phyloP scores from a whole-genome alignment of 2,113 vertebrate genomes.

The Dipodomys spectabilis region DNA sequence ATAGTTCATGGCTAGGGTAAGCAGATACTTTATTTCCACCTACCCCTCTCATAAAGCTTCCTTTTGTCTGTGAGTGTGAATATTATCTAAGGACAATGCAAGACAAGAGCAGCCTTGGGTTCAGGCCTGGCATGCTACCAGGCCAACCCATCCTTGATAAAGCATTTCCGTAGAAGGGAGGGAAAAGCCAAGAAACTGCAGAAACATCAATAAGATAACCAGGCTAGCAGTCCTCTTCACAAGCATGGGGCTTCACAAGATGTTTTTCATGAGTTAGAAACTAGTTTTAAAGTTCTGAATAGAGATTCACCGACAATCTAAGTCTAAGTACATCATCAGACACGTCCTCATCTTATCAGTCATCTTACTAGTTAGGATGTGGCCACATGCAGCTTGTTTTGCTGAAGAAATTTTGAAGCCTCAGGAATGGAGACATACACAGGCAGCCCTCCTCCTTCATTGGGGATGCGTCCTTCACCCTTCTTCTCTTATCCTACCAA shows the following conservation, averaged over 20 bases:
- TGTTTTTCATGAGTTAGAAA: constrained; percentile 46
- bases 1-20: constrained; percentile 57
- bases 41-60: constrained; percentile 63
- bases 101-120: not conserved
- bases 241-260: not conserved
- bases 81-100: constrained; percentile 67
- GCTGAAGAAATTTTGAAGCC: constrained; percentile 23
- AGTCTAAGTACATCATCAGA: not conserved
- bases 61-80: constrained; percentile 58
- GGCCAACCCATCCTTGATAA: constrained; percentile 26
- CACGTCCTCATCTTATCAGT: constrained; percentile 21
- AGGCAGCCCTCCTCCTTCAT: not conserved
- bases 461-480: not conserved
- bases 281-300: constrained; percentile 49
- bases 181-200: constrained; percentile 64
- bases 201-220: constrained; percentile 53
- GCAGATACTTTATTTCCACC: constrained; percentile 56
- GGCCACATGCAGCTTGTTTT: constrained; percentile 42
- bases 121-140: constrained; percentile 51
- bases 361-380: not conserved
- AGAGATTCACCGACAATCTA: not conserved
- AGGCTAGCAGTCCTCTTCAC: constrained; percentile 31
- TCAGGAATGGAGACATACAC: constrained; percentile 15
- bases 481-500: not conserved
- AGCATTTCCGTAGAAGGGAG: constrained; percentile 73